A percentile compares a stretch with the other conserved stretches of the same genome.
Conservation (phyloP, 2,888 invertebrate genomes). For the Oxyteleia sp. region DNA sequence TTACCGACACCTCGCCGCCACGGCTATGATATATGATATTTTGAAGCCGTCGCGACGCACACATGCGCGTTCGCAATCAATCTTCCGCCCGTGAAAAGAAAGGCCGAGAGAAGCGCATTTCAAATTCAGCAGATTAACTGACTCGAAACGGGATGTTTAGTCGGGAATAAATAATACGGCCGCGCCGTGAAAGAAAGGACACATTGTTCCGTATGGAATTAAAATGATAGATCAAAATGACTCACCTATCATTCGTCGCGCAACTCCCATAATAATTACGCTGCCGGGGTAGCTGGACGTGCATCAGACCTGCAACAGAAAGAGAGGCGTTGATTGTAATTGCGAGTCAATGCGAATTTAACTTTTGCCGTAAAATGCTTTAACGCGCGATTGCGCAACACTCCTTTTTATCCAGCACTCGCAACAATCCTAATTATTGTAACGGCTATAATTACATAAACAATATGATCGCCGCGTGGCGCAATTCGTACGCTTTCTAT, state of each 20-base stretch:
- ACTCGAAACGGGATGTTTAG: constrained; percentile 61
- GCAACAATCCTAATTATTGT: constrained; percentile 15
- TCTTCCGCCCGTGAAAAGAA: constrained; percentile 57
- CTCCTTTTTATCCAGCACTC: constrained; percentile 1
- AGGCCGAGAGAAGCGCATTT: constrained; percentile 46
- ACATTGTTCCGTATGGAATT: constrained; percentile 54
- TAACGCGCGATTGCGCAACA: constrained; percentile 9
- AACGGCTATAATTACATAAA: constrained; percentile 8
- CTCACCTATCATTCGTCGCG: constrained; percentile 51
- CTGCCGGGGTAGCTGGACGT: constrained; percentile 14
- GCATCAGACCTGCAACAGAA: constrained; percentile 52
- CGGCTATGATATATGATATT: constrained; percentile 61
- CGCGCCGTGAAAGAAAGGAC: constrained; percentile 20
- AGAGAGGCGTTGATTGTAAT: constrained; percentile 20
- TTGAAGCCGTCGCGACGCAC: constrained; percentile 47
- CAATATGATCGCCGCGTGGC: constrained; percentile 1
- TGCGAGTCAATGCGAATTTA: constrained; percentile 37
- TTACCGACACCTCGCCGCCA: constrained; percentile 58
- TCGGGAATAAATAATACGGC: constrained; percentile 62
- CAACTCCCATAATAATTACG: constrained; percentile 58
- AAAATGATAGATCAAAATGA: constrained; percentile 58
- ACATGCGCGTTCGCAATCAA: constrained; percentile 46
- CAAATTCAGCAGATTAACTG: constrained; percentile 65
- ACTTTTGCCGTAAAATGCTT: constrained; percentile 17
- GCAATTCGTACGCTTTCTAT: constrained; percentile 14